Base-by-base conservation (phyloP, 2,797 vertebrate species). In the Lithobates pipiens region DNA sequence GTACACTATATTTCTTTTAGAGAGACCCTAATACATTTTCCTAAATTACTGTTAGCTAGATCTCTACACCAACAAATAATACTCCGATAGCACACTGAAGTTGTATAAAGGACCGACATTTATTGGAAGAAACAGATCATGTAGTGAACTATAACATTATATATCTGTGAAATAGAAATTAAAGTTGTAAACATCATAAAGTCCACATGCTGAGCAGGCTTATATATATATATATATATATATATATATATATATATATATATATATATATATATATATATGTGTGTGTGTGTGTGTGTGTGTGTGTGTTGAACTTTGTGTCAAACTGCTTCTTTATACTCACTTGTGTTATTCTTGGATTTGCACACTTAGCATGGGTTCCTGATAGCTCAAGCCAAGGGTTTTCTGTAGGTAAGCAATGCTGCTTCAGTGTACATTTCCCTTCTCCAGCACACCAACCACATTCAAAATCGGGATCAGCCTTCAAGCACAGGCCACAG, bases 401-500 rank as follows among this genome's bases (percentile, higher is more conserved):
- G 94, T 94, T 97, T 89, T 98, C 97, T 0, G 96, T 95, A 88
- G 94, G 89, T 3, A 94, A 94, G 86, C 98, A 99, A 93, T 99
- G 97, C 83, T 99, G 98, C 86, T 97, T 97, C 86, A 99, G 94
- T 0, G 97, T 97, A 90, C 98, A 99, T 89, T 97, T 97, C 89
- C 93, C 95, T 89, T 97, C 97, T 0, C 92, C 95, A 90, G 96
- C 96, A 46, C 98, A 99, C 98, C 98, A 99, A 85, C 98, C 98
- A 0, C 98, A 99, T 57, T 97, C 95, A 0, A 99, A 99, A 88
- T 97, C 96, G 0, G 96, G 97, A 90, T 99, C 96, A 0, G 98
- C 98, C 91, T 99, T 99, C 89, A 99, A 95, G 91, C 98, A 99
- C 90, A 98, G 91, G 67, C 98, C 98, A 0, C 98, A 99, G 95